phyloP scores from a whole-genome alignment of 2,888 invertebrate species.

The Leptinotarsa tumamoca region DNA sequence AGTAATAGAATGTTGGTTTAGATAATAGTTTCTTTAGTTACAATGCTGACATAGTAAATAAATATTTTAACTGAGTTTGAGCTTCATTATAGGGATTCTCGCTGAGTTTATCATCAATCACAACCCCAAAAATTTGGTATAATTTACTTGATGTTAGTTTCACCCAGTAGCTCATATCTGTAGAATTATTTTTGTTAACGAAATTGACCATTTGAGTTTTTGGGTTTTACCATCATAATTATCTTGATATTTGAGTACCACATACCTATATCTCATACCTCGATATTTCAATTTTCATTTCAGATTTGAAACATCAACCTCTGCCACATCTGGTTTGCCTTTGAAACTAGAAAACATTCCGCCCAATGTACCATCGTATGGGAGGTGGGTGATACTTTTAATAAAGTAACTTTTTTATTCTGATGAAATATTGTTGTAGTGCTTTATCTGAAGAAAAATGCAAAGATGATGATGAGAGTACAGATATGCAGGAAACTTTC shows the following conservation, averaged over 20 bases:
- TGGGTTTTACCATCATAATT: background rate
- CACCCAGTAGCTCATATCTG: background rate
- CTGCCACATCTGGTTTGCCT: background rate
- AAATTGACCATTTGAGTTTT: background rate
- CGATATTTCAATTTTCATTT: background rate
- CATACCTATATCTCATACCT: background rate
- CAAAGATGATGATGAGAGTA: background rate
- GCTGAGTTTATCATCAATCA: background rate
- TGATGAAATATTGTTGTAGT: slow-evolving; percentile 1
- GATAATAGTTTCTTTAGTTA: background rate
- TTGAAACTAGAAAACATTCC: slow-evolving; percentile 10
- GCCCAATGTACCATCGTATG: slow-evolving; percentile 8
- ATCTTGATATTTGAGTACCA: background rate
- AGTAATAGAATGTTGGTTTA: background rate
- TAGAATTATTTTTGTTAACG: background rate
- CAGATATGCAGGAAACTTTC: background rate
- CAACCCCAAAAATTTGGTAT: too few species aligned
- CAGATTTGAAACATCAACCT: background rate
- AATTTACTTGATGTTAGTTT: background rate
- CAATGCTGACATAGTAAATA: background rate
- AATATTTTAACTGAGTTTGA: background rate
- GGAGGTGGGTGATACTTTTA: background rate
- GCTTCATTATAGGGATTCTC: background rate
- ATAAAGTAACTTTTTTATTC: background rate
- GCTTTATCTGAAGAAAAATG: background rate